Evolutionary conservation across 2,888 invertebrate species (phyloP).

Genomic region (Diarsia mendica): DNA sequence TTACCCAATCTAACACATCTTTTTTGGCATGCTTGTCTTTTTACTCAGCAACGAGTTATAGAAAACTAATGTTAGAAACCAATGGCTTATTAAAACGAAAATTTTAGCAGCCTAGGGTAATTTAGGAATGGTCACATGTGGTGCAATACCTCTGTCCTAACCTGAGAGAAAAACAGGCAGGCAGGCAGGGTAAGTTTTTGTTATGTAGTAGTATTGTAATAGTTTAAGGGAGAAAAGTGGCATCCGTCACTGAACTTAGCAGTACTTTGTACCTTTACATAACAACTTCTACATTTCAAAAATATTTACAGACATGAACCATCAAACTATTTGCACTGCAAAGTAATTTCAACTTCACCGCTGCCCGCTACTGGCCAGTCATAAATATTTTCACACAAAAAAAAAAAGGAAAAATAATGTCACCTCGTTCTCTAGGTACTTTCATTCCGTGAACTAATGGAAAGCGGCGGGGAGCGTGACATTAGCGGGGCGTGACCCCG

Average conservation of each 20-base stretch:
- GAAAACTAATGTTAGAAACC: not conserved
- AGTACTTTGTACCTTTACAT: too few species aligned
- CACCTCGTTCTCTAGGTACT: conserved; percentile 75
- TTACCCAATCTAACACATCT: not conserved
- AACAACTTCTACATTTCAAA: not conserved
- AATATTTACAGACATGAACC: not conserved
- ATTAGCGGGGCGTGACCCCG: conserved; percentile 86
- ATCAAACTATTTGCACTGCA: conserved; percentile 5
- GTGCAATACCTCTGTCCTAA: too few species aligned
- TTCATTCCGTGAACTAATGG: conserved; percentile 83
- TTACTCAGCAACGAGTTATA: not conserved
- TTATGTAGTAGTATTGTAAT: too few species aligned
- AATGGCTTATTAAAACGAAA: too few species aligned
- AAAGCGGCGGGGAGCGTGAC: conserved; percentile 84
- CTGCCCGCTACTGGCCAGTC: not conserved
- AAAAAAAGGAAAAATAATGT: conserved; percentile 60
- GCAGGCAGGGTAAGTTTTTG: not conserved
- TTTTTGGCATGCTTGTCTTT: not conserved
- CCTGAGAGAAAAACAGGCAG: not conserved
- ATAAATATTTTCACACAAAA: conserved; percentile 30
- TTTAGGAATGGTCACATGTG: not conserved
- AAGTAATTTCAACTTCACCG: conserved; percentile 12
- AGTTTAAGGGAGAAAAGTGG: too few species aligned
- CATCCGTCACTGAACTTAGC: too few species aligned
- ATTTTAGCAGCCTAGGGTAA: too few species aligned